phyloP scores from a whole-genome alignment of 1,140 invertebrate genomes.

The Zophobas morio region DNA sequence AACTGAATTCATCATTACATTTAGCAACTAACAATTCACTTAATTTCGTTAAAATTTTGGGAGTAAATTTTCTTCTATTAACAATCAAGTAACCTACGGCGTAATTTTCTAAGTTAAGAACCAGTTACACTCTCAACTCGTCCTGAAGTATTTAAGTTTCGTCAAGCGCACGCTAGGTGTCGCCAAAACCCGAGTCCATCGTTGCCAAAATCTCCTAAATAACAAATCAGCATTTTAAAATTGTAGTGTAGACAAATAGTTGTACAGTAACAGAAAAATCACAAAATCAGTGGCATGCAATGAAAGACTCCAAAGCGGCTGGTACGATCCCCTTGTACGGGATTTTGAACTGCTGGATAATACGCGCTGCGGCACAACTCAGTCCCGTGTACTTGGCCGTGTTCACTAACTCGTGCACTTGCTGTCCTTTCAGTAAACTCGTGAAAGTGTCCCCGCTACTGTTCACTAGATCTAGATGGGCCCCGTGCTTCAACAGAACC shows the following conservation, averaged over 20 bases:
- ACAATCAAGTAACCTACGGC: conserved; percentile 16
- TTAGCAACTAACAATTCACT: conserved; percentile 44
- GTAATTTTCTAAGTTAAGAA: conserved; percentile 1
- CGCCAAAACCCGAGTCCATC: too few species aligned
- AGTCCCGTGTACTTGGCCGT: conserved; percentile 85
- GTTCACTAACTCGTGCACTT: conserved; percentile 79
- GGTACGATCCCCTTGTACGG: conserved; percentile 77
- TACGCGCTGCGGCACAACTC: conserved; percentile 85
- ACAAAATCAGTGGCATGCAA: conserved; percentile 69
- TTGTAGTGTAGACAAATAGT: conserved; percentile 24
- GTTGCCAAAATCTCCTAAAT: too few species aligned
- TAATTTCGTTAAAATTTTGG: conserved; percentile 35
- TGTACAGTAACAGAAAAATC: conserved; percentile 29
- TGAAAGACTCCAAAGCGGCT: conserved; percentile 70
- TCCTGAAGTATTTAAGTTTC: too few species aligned
- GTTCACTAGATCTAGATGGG: conserved; percentile 92
- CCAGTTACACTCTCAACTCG: too few species aligned
- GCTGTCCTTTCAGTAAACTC: conserved; percentile 75
- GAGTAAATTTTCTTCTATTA: conserved; percentile 36
- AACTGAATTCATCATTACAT: conserved; percentile 49
- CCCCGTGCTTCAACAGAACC: conserved; percentile 82
- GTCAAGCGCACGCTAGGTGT: too few species aligned
- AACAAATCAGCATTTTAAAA: background rate
- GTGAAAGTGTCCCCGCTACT: conserved; percentile 83
- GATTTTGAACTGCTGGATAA: conserved; percentile 77